Evolutionary conservation across 2,797 vertebrate genomes (phyloP).

Genomic region (Moxostoma hubbsi): DNA sequence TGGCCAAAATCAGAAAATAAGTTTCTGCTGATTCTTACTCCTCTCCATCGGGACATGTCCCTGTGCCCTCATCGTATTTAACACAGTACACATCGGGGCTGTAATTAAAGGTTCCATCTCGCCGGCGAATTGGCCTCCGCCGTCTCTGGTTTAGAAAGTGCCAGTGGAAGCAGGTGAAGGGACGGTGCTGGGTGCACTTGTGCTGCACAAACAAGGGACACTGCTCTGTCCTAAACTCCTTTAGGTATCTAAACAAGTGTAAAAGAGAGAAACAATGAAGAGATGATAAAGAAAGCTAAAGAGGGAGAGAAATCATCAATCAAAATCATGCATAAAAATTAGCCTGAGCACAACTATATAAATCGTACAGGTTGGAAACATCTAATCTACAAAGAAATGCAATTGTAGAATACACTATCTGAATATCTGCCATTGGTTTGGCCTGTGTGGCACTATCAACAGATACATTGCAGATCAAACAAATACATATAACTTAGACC

Average conservation of each 20-base stretch:
- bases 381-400: neutral
- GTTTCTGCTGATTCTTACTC: constrained; percentile 82
- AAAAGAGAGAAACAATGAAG: neutral
- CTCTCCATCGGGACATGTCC: constrained; percentile 95
- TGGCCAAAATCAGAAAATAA: neutral
- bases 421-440: neutral
- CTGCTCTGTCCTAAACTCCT: constrained; percentile 98
- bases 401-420: neutral
- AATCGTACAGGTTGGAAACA: neutral
- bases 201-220: constrained; percentile 98
- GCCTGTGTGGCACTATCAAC: neutral
- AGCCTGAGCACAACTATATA: neutral
- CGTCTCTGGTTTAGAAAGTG: constrained; percentile 98
- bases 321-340: neutral
- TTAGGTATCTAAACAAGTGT: constrained; percentile 88
- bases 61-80: constrained; percentile 96
- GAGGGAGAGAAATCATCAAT: neutral
- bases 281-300: neutral
- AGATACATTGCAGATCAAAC: neutral
- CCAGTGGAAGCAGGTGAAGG: constrained; percentile 99
- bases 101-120: constrained; percentile 98
- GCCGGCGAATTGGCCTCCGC: constrained; percentile 90
- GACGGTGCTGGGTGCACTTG: constrained; percentile 96
- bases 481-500: neutral
- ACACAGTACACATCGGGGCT: constrained; percentile 98